Conservation (phyloP, 2,888 invertebrate genomes). For the Steinernema hermaphroditum region DNA sequence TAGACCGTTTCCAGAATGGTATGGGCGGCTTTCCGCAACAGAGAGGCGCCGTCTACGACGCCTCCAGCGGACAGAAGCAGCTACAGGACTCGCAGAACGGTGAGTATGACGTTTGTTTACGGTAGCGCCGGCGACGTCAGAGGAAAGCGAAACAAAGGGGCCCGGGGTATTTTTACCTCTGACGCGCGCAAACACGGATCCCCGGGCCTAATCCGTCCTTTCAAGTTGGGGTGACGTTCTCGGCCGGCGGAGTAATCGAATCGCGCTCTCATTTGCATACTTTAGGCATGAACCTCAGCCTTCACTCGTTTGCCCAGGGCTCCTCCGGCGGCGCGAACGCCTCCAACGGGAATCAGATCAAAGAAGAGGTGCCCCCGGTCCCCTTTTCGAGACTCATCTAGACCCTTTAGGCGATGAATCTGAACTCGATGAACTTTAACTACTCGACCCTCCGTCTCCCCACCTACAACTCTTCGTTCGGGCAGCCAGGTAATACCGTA, state of each 20-base stretch:
- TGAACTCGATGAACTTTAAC: constrained; percentile 24
- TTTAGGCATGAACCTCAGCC: constrained; percentile 18
- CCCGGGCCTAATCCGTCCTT: background rate
- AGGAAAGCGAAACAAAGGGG: too few relatives aligned
- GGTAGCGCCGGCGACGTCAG: background rate
- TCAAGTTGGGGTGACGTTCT: background rate
- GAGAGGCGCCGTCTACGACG: constrained; percentile 12
- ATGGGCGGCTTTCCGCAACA: constrained; percentile 19
- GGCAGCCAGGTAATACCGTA: constrained; percentile 18
- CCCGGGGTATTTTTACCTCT: background rate
- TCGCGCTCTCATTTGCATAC: background rate
- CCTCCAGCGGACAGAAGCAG: constrained; percentile 13
- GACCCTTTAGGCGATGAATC: background rate
- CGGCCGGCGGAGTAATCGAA: background rate
- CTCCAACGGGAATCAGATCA: background rate
- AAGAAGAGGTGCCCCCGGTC: background rate
- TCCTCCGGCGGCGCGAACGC: constrained; percentile 15
- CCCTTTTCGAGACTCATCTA: background rate
- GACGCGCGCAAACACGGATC: background rate
- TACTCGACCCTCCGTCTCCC: constrained; percentile 15
- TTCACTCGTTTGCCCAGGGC: constrained; percentile 16
- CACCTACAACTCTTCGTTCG: constrained; percentile 18
- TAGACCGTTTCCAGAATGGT: background rate
- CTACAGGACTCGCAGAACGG: constrained; percentile 15
- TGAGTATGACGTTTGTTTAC: background rate